phyloP scores from a whole-genome alignment of 2,888 invertebrate species.

The Nomada ruficornis region DNA sequence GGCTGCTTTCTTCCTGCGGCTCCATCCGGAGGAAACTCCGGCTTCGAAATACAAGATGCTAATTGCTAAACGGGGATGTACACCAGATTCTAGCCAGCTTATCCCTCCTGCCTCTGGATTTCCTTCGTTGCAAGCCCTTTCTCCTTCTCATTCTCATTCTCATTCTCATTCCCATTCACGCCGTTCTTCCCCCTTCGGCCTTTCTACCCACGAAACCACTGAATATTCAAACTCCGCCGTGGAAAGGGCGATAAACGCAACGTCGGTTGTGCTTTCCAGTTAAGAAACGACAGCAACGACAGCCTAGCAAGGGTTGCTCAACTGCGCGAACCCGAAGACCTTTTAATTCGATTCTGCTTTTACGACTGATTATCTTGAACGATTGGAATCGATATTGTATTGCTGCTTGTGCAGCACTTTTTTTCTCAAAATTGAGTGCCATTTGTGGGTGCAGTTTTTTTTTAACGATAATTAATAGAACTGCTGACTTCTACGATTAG shows the following conservation, averaged over 20 bases:
- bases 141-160: slow-evolving; percentile 49
- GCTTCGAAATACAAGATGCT: slow-evolving; percentile 76
- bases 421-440: background rate
- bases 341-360: slow-evolving; percentile 2
- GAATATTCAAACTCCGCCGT: slow-evolving; percentile 74
- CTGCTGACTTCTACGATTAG: no score
- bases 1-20: slow-evolving; percentile 60
- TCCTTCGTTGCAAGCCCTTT: slow-evolving; percentile 43
- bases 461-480: no score
- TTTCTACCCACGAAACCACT: slow-evolving; percentile 61
- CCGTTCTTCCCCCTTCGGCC: background rate
- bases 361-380: background rate
- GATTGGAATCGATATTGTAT: background rate
- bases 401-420: background rate
- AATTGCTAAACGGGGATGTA: slow-evolving; percentile 76
- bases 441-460: no score
- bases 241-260: slow-evolving; percentile 68
- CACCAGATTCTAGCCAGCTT: slow-evolving; percentile 74
- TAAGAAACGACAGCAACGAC: slow-evolving; percentile 36
- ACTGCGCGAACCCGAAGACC: background rate
- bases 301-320: background rate
- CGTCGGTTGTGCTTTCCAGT: slow-evolving; percentile 44
- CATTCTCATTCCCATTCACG: slow-evolving; percentile 33
- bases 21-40: slow-evolving; percentile 64
- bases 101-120: slow-evolving; percentile 61